Evolutionary conservation across 2,113 vertebrate genomes (phyloP).

Genomic region (Upupa epops): DNA sequence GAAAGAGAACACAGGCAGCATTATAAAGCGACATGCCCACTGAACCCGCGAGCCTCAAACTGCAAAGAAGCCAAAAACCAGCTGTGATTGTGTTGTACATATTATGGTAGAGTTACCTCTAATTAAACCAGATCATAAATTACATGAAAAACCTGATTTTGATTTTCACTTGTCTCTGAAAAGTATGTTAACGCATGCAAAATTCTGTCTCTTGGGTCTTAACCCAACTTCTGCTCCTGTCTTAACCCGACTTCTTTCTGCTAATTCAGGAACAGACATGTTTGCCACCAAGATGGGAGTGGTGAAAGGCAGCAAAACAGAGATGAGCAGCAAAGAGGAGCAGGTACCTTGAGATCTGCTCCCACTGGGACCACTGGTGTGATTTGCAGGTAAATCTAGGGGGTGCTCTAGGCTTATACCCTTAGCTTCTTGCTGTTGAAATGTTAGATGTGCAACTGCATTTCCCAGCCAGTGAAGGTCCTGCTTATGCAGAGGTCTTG

Average conservation of each 20-base stretch:
- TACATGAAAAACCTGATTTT: not conserved
- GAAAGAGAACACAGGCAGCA: accelerated
- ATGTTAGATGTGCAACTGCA: not conserved
- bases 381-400: not conserved
- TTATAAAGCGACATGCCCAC: not conserved
- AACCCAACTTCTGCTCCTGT: not conserved
- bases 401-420: not conserved
- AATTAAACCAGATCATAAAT: not conserved
- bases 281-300: accelerated
- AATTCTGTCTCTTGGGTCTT: not conserved
- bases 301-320: not conserved
- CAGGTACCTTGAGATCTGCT: not conserved
- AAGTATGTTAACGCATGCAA: not conserved
- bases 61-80: not conserved
- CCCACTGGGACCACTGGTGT: accelerated
- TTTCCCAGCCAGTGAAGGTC: not conserved
- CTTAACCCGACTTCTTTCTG: not conserved
- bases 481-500: accelerated
- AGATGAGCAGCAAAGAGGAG: not conserved
- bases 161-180: not conserved
- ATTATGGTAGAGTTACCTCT: not conserved
- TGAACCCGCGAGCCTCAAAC: not conserved
- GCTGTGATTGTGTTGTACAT: not conserved
- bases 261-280: not conserved
- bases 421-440: not conserved